phyloP scores from a whole-genome alignment of 2,797 vertebrate species.

The Anomalospiza imberbis region DNA sequence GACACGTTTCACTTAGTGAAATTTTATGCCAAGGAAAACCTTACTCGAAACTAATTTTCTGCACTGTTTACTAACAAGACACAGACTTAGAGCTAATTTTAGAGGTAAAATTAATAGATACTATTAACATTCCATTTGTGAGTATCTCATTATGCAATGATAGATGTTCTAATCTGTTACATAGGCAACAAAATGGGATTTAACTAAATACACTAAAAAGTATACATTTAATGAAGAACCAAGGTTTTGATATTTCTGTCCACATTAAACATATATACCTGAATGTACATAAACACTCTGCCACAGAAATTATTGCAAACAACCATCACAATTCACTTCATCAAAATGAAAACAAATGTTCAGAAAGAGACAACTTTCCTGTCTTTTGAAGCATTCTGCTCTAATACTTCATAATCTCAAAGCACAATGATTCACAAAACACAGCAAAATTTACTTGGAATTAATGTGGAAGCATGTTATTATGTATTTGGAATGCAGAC shows the following conservation, averaged over 20 bases:
- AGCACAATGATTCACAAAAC: not conserved
- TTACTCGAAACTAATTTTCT: constrained; percentile 18
- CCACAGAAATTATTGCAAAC: not conserved
- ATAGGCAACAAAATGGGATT: not conserved
- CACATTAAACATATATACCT: not conserved
- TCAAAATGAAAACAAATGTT: not conserved
- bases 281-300: not conserved
- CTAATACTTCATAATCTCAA: not conserved
- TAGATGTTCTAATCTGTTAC: constrained; percentile 33
- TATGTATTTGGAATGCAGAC: not conserved
- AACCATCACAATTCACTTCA: not conserved
- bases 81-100: not conserved
- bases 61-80: not conserved
- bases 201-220: not conserved
- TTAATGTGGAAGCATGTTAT: not conserved
- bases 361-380: not conserved
- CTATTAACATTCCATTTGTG: not conserved
- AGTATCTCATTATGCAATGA: not conserved
- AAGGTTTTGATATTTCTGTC: not conserved
- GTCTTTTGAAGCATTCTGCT: not conserved
- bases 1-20: not conserved
- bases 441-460: not conserved
- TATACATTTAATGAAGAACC: not conserved
- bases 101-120: constrained; percentile 36
- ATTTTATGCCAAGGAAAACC: not conserved